A percentile compares a stretch with the other conserved stretches of the same genome.
phyloP scores from a whole-genome alignment of 2,113 vertebrate species.

The Promerops cafer region DNA sequence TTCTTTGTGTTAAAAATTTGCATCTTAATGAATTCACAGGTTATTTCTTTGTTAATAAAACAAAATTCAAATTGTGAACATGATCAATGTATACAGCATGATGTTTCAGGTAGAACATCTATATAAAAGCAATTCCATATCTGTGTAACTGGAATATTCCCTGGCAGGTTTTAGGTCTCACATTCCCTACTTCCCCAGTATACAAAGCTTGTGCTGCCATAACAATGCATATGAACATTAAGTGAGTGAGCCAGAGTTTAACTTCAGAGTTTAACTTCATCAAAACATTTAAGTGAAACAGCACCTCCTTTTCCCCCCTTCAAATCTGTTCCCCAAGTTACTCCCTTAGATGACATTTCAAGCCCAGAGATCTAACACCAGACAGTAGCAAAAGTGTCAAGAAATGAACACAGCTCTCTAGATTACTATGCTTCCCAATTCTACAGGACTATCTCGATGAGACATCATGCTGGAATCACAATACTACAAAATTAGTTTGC shows the following conservation, averaged over 20 bases:
- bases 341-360: background rate
- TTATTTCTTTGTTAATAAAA: conserved; percentile 25
- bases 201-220: background rate
- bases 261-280: background rate
- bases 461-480: conserved; percentile 60
- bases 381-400: conserved; percentile 43
- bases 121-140: background rate
- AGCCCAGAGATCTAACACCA: conserved; percentile 41
- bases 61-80: background rate
- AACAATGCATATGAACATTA: background rate
- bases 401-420: conserved; percentile 61
- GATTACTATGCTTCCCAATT: conserved; percentile 45
- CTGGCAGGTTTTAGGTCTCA: background rate
- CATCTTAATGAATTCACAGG: conserved; percentile 25
- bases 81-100: background rate
- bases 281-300: background rate
- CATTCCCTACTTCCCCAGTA: background rate
- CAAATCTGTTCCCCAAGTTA: background rate
- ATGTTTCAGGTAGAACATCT: conserved; percentile 13
- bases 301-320: background rate
- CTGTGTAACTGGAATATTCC: conserved; percentile 22
- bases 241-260: background rate
- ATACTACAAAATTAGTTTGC: conserved; percentile 55
- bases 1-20: background rate
- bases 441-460: conserved; percentile 51